Evolutionary conservation across 2,797 vertebrate genomes (phyloP), one percentile per base, ranked within the genome.

Genomic region (Craterocephalus amniculus): DNA sequence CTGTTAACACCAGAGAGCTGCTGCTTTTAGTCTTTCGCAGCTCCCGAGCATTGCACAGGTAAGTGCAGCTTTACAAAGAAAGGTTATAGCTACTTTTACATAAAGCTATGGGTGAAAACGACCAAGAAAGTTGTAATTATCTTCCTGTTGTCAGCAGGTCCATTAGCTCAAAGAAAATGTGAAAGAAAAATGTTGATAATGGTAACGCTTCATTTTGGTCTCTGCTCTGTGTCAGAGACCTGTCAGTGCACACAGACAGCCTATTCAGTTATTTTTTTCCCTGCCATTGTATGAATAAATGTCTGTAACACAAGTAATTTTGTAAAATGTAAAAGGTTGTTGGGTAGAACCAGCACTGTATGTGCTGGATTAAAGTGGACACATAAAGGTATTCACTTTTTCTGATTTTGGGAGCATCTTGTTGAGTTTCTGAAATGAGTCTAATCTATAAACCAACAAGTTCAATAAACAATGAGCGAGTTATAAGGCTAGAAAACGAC

Each of bases 51-150:
- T 52, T 18, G 57, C 6, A 32, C 35, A 52, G 26, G 26, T 62
- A 34, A 32, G 43, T 38, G 55, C 22, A 52, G 12, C 10, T 70
- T 67, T n/a, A 2, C 18, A 51, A 0, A 9, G 22, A 43, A 18
- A n/a, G 29, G n/a, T 4, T 27, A 72, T 10, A 35, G 26, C 5
- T 26, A 67, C 61, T 79, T 64, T 70, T 38, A 65, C 13, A 63
- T 24, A 4, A 38, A 67, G 31, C 63, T 70, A 51, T 63, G 40
- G 55, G 69, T 77, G 71, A 76, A 27, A 80, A 45, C 58, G 38
- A 29, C 26, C 34, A 22, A 4, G 22, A 52, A 62, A 48, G 3
- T 40, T 4, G 32, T 14, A 26, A 58, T 49, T 4, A 1, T 34
- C 48, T 29, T 56, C 38, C 40, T 49, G 51, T 29, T 67, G 45